Evolutionary conservation across 2,888 invertebrate genomes (phyloP).

Genomic region (Rhopalosiphum nymphaeae): DNA sequence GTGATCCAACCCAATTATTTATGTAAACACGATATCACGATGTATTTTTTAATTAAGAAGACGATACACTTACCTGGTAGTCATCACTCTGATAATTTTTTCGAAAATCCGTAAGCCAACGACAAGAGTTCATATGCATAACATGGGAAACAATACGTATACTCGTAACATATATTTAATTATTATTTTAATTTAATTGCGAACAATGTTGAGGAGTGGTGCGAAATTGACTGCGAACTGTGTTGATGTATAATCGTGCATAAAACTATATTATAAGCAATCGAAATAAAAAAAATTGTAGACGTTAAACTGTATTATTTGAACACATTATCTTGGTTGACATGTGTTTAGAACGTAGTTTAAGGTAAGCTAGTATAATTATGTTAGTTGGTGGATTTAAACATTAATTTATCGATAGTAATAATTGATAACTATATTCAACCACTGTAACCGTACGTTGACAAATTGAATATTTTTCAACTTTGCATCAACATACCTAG

Average conservation of each 20-base stretch:
- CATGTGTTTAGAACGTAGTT: neutral
- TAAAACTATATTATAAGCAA: neutral
- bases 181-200: too few species aligned
- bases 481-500: neutral
- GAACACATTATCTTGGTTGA: neutral
- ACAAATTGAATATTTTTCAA: neutral
- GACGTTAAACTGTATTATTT: neutral
- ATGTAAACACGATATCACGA: neutral
- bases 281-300: neutral
- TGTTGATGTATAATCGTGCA: neutral
- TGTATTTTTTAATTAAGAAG: neutral
- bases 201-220: neutral
- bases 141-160: neutral
- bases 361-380: neutral
- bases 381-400: neutral
- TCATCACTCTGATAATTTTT: neutral
- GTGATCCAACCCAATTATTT: constrained; percentile 33
- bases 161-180: neutral
- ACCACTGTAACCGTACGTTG: neutral
- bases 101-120: neutral
- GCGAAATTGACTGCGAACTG: neutral
- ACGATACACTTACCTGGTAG: neutral
- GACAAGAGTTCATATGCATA: neutral
- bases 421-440: neutral
- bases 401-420: neutral